Conservation (phyloP, 2,888 invertebrate genomes). For the Ferrisia virgata region DNA sequence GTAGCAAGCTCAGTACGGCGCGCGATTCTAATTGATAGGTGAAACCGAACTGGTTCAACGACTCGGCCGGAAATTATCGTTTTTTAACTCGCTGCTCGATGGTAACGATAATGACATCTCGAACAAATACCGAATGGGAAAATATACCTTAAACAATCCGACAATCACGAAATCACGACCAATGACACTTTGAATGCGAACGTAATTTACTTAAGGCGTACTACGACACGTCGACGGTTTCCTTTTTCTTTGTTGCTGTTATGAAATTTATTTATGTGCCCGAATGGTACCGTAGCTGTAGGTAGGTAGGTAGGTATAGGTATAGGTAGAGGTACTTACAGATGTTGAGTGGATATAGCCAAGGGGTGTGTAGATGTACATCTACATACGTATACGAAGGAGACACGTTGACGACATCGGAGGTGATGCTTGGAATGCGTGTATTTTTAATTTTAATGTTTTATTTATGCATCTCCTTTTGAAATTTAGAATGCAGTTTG, state of each 20-base stretch:
- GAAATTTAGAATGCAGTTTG: no score
- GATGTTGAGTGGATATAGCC: no score
- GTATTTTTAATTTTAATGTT: no score
- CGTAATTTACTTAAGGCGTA: conserved; percentile 4
- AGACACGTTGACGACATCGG: no score
- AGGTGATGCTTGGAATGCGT: no score
- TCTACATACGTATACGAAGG: no score
- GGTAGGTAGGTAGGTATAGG: no score
- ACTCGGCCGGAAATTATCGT: conserved; percentile 17
- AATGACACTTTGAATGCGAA: conserved; percentile 1
- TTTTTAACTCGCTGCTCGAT: not conserved
- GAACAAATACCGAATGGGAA: not conserved
- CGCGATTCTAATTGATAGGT: conserved; percentile 2
- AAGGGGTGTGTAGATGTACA: no score
- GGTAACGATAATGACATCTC: conserved; percentile 8
- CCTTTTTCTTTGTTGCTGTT: conserved; percentile 3
- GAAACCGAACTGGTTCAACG: conserved; percentile 17
- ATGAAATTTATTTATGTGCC: not conserved
- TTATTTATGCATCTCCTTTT: no score
- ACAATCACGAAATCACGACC: conserved; percentile 17
- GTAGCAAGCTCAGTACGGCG: no score
- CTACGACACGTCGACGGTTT: not conserved
- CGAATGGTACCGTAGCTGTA: not conserved
- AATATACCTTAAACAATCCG: not conserved
- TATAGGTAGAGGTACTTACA: no score